Base-by-base conservation (phyloP, 2,888 invertebrate genomes). In the Caenorhabditis afra region DNA sequence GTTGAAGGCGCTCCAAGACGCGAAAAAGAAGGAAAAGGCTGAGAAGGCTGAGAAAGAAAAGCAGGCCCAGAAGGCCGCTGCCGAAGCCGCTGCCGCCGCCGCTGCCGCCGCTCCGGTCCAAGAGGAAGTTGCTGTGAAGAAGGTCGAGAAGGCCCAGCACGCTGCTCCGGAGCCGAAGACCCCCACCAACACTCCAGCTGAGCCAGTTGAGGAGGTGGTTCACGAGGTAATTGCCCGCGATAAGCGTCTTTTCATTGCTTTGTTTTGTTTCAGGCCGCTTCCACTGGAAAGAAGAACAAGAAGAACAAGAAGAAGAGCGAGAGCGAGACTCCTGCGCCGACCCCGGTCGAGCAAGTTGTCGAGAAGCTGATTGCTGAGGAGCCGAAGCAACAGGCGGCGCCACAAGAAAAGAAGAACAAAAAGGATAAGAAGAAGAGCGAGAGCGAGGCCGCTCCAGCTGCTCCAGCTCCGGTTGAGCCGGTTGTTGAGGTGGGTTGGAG, bases 221-320 rank as follows among this genome's bases (percentile, higher is more conserved):
- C 47, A 45, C n/a, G 71, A 71, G 62, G 71, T 62, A 55, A 11
- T 44, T 41, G 20, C 12, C 0, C 10, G 35, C 14, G 8, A 37
- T 5, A 35, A 59, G 39, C 12, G 29, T 44, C 52, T 44, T 44
- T 44, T 61, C n/a, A 70, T 70, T 45, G 29, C 52, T 37, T 64
- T 65, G 29, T 55, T 58, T 41, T 47, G 12, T 65, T 74, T 44
- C 66, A 74, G 74, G 47, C 23, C n/a, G 58, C 57, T 14, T 16
- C 57, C 41, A 22, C 74, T 70, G 61, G 64, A 55, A 81, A 78
- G 62, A 78, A 76, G 67, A 71, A 81, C 67, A 79, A 79, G 68
- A 78, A 81, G 70, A 79, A 70, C 62, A 83, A 81, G 80, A 80
- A 76, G 74, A 70, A 77, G 52, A 76, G 76, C 59, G 83, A 79